These are phyloP conservation scores for Mya arenaria DNA, from an alignment of 1,140 invertebrate species.

Conservation along the genomic window DNA sequence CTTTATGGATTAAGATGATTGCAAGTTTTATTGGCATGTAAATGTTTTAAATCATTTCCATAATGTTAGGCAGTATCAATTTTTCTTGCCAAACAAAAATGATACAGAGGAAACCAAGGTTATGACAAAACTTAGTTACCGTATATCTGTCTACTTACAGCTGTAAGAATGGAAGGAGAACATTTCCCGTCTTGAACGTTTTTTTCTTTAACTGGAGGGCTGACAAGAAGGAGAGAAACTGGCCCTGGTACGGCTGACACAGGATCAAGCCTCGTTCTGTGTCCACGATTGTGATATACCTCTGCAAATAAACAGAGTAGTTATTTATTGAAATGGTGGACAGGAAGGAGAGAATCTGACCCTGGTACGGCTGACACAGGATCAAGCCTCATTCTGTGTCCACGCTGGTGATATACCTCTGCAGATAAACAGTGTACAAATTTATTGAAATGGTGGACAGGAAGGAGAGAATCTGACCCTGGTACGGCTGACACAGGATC, in stretches of 20 bases:
- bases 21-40: too few relatives aligned
- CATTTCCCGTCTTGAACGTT: constrained; percentile 21
- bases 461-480: constrained; percentile 30
- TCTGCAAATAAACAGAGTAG: background rate
- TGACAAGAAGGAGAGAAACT: constrained; percentile 16
- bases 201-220: constrained; percentile 36
- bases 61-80: too few relatives aligned
- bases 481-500: constrained; percentile 36
- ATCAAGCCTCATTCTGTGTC: constrained; percentile 20
- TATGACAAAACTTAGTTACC: too few relatives aligned
- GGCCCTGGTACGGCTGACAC: constrained; percentile 42
- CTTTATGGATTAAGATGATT: too few relatives aligned
- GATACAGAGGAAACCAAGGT: too few relatives aligned
- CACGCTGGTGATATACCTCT: constrained; percentile 38
- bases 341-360: constrained; percentile 24
- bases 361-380: constrained; percentile 39
- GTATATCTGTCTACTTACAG: constrained; percentile 49
- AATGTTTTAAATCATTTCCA: too few relatives aligned
- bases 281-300: constrained; percentile 37
- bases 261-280: constrained; percentile 1
- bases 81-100: too few relatives aligned
- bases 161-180: constrained; percentile 18
- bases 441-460: background rate
- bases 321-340: background rate
- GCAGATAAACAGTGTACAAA: background rate